These are phyloP conservation scores for Drosophila demipolita DNA, from an alignment of 2,888 invertebrate genomes.

Conservation along the genomic window DNA sequence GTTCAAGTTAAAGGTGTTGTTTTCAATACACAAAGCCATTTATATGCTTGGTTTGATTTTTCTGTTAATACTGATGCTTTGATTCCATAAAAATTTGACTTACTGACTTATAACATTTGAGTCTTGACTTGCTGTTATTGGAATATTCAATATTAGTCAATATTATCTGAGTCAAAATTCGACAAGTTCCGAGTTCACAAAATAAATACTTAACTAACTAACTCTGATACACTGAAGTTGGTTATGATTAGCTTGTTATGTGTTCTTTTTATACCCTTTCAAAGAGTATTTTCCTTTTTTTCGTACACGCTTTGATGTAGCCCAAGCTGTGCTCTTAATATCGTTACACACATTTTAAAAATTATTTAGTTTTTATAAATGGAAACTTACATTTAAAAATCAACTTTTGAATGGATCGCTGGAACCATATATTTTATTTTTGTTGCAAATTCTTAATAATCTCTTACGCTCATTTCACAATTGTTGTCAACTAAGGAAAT, in stretches of 20 bases:
- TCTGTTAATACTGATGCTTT: background rate
- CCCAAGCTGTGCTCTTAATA: background rate
- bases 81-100: background rate
- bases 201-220: slow-evolving; percentile 2
- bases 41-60: background rate
- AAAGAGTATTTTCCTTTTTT: background rate
- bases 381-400: background rate
- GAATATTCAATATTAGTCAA: too few species aligned
- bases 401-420: background rate
- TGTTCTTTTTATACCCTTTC: background rate
- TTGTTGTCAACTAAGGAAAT: background rate
- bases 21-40: background rate
- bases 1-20: background rate
- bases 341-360: background rate
- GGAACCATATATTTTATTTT: background rate
- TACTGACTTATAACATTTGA: background rate
- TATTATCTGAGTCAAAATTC: background rate
- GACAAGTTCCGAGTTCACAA: background rate
- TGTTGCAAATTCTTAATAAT: background rate
- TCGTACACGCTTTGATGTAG: background rate
- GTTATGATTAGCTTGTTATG: background rate
- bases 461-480: background rate
- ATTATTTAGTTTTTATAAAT: background rate
- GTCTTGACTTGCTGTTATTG: background rate
- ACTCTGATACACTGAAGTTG: background rate